Evolutionary conservation across 2,113 vertebrate genomes (phyloP), one percentile per base, ranked within the genome.

Genomic region (Chloroceryle aenea): DNA sequence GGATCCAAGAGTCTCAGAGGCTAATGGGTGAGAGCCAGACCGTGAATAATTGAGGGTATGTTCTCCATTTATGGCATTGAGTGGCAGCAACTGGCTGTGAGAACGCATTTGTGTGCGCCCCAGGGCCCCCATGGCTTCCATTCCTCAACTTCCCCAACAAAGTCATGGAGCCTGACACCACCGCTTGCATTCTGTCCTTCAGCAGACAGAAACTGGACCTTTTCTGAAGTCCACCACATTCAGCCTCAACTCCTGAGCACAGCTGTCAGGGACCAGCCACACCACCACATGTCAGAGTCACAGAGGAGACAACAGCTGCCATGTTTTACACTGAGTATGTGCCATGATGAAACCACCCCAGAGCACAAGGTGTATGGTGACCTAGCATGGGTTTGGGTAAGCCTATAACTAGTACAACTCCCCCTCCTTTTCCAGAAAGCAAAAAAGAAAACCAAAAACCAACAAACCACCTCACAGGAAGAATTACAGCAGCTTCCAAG

Each of bases 11-110:
- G 36, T 66, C 67, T 94, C 77, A 30, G 76, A 59, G 42, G 62
- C 89, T 89, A 68, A 89, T 61, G 63, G 75, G 85, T 43, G 40
- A 79, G 63, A 93, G 72, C 72, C 93, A 87, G 66, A 52, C 42
- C 90, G 81, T 90, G 85, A 87, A 92, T 89, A 92, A 95, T 69
- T 90, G 79, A 97, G 72, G 22, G 6, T 30, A 87, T 69, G n/a
- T 29, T 97, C 77, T 94, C 93, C 90, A 83, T 83, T 88, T 93
- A 90, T 73, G 93, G 79, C 71, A 85, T 3, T 23, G n/a, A 64
- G 40, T 71, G 56, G 76, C 68, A 90, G 85, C 62, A 69, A 47
- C 76, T 71, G 67, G 52, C 85, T 93, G 67, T 62, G 52, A 66
- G 82, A 78, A 61, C 3, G 16, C 73, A 62, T 81, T 62, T 78